A percentile compares a stretch with the other conserved stretches of the same genome.
Evolutionary conservation across 2,888 invertebrate genomes (phyloP).

Genomic region (Protophormia terraenovae): DNA sequence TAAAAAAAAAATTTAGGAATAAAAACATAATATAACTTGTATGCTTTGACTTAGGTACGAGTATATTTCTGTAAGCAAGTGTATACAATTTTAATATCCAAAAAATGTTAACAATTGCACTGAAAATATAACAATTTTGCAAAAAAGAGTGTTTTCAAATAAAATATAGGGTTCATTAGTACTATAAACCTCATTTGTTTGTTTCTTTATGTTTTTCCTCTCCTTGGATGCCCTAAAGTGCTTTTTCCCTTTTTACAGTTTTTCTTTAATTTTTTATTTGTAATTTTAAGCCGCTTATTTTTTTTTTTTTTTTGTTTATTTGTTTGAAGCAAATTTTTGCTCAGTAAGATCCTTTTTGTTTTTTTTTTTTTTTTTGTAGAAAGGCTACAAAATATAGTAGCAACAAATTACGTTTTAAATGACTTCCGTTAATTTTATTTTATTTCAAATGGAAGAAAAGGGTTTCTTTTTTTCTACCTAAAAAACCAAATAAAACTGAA

Average conservation of each 20-base stretch:
- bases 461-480: background rate
- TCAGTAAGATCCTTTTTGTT: too few relatives aligned
- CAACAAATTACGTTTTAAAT: conserved; percentile 25
- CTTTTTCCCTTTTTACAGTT: background rate
- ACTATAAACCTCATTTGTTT: background rate
- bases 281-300: conserved; percentile 20
- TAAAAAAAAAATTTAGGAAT: background rate
- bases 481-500: background rate
- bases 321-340: too few relatives aligned
- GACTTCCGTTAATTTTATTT: conserved; percentile 48
- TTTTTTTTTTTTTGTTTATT: background rate
- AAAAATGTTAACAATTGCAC: background rate
- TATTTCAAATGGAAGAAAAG: conserved; percentile 11
- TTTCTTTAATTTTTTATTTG: background rate
- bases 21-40: background rate
- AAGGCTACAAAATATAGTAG: background rate
- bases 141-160: background rate
- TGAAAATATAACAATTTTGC: background rate
- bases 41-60: background rate
- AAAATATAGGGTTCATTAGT: background rate
- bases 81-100: background rate
- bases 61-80: background rate
- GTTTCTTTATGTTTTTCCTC: background rate
- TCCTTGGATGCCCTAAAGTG: background rate
- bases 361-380: background rate